A percentile compares a stretch with the other conserved stretches of the same genome.
These are phyloP conservation scores for Hassar affinis DNA, from an alignment of 2,113 vertebrate species.

Conservation along the genomic window DNA sequence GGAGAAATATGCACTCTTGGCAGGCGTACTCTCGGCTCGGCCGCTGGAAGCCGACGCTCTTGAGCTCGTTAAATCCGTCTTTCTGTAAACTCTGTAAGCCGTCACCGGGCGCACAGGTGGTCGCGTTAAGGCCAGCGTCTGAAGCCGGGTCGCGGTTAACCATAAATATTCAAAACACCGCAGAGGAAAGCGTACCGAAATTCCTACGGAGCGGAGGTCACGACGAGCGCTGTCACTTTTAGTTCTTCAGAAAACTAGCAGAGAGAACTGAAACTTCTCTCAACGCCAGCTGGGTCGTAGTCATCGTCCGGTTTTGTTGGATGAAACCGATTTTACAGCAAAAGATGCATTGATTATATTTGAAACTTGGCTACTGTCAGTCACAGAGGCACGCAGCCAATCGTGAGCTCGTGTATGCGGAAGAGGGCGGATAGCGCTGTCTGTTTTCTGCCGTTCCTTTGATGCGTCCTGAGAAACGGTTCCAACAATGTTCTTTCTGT, in stretches of 20 bases:
- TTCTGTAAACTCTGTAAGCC: conserved; percentile 8
- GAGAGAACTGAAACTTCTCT: background rate
- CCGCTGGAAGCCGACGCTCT: background rate
- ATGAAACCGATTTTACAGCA: conserved; percentile 10
- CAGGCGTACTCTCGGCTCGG: conserved; percentile 31
- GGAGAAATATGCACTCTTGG: conserved; percentile 31
- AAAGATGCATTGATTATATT: too few relatives aligned
- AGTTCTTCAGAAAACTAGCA: background rate
- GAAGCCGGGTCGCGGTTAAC: conserved; percentile 21
- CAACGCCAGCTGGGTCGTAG: background rate
- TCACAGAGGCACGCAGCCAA: background rate
- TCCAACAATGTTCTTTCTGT: background rate
- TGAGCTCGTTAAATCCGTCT: conserved; percentile 22
- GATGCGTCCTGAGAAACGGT: too few relatives aligned
- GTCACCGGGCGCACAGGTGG: conserved; percentile 28
- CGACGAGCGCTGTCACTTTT: background rate
- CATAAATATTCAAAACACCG: conserved; percentile 25
- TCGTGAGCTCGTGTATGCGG: background rate
- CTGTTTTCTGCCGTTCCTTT: background rate
- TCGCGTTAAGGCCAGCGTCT: background rate
- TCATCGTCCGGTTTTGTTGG: background rate
- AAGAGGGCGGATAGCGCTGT: background rate
- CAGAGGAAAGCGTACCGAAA: background rate
- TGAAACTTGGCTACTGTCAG: background rate
- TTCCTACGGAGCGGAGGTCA: background rate